phyloP scores from a whole-genome alignment of 1,140 invertebrate genomes.

The Nasonia giraulti region DNA sequence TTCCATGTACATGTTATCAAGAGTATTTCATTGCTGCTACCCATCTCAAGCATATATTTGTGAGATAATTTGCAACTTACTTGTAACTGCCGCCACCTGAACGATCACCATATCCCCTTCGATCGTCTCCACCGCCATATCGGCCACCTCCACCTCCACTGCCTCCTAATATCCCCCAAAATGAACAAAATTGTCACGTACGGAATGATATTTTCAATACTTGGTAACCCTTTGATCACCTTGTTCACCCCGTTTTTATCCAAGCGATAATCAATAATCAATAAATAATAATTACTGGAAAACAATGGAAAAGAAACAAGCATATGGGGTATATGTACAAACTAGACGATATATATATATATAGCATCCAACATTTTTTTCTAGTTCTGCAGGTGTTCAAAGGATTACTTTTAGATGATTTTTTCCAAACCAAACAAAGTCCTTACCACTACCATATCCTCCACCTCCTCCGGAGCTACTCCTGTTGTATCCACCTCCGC shows the following conservation, averaged over 20 bases:
- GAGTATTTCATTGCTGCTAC: background rate
- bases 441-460: constrained; percentile 61
- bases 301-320: too few species aligned
- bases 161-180: constrained; percentile 59
- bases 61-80: constrained; percentile 62
- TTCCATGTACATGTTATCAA: background rate
- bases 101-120: constrained; percentile 74
- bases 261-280: too few species aligned
- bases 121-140: constrained; percentile 73
- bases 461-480: constrained; percentile 58
- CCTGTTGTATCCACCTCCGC: constrained; percentile 66
- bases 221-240: background rate
- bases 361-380: too few species aligned
- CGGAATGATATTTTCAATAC: background rate
- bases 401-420: background rate
- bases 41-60: background rate
- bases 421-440: background rate
- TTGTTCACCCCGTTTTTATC: too few species aligned
- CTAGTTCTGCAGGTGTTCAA: background rate
- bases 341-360: too few species aligned
- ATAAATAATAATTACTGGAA: too few species aligned
- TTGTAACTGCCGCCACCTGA: constrained; percentile 71
- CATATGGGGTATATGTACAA: too few species aligned
- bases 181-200: background rate
- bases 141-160: constrained; percentile 66